phyloP scores from a whole-genome alignment of 2,797 vertebrate genomes.

The Vespertilio murinus region DNA sequence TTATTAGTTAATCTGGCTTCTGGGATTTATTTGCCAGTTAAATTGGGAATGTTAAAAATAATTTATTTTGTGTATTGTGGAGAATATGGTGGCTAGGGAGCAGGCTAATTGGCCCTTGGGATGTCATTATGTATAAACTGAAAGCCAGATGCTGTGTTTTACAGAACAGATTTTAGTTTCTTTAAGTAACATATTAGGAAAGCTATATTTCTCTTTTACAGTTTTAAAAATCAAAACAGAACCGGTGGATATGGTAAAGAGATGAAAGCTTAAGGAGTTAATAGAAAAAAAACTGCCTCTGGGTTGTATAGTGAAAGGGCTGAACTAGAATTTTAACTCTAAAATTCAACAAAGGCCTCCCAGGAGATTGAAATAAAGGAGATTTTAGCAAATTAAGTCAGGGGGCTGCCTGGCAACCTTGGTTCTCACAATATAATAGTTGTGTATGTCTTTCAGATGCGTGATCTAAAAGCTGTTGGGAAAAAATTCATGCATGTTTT shows the following conservation, averaged over 20 bases:
- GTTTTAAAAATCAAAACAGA: conserved; percentile 44
- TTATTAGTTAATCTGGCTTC: background rate
- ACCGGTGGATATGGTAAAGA: background rate
- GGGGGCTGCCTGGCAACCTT: background rate
- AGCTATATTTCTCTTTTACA: background rate
- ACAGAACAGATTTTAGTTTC: conserved; percentile 17
- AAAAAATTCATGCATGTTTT: conserved; percentile 98
- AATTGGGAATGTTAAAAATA: conserved; percentile 12
- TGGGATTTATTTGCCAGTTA: conserved; percentile 31
- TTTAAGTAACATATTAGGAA: conserved; percentile 25
- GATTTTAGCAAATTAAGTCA: conserved; percentile 51
- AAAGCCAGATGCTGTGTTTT: conserved; percentile 7
- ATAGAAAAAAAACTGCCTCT: conserved; percentile 22
- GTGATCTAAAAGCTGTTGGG: conserved; percentile 95
- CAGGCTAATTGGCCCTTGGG: background rate
- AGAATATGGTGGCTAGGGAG: background rate
- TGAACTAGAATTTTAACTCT: conserved; percentile 3
- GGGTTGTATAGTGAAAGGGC: background rate
- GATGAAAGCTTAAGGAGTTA: conserved; percentile 24
- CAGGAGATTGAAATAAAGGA: conserved; percentile 51
- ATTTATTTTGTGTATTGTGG: conserved; percentile 36
- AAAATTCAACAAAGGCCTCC: conserved; percentile 34
- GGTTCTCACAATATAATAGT: conserved; percentile 25
- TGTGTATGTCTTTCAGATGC: conserved; percentile 87
- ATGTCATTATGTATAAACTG: background rate